Evolutionary conservation across 2,888 invertebrate genomes (phyloP), one percentile per base, ranked within the genome.

Genomic region (Biston stratarius): DNA sequence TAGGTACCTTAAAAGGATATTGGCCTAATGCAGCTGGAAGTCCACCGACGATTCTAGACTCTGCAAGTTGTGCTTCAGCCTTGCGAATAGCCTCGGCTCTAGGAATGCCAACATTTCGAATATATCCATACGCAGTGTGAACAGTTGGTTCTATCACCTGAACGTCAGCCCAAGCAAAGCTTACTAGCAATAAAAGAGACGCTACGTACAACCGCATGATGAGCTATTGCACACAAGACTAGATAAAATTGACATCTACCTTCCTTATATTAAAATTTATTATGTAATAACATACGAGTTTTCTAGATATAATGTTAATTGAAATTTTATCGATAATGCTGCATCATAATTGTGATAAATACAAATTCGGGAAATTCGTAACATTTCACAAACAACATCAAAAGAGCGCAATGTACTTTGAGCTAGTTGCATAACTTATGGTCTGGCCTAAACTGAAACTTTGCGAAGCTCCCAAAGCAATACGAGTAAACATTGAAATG

Each of bases 21-120:
- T 85, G 82, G 49, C 84, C 83, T 12, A 74, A 58, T 6, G 49
- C 69, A 6, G 85, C 80, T 0, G 84, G 76, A 0, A 76, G 72
- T 34, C 85, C 87, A 52, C 85, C 85, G 42, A 81, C 61, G 57
- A 88, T 87, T 67, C 80, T 82, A 0, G 70, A 73, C 34, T 44
- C 69, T 3, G 38, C 61, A 51, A 78, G 56, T 47, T 70, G 73
- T 45, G 80, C 74, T 58, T 88, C 88, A 2, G 78, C 77, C 42
- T 77, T 74, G 5, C 70, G 77, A 42, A 88, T 81, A 62, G 76
- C 77, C 53, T 86, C 81, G 3, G 81, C 86, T 63, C 73, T 71
- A 0, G 87, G 84, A 51, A 89, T 80, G 12, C 86, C 87, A 68
- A 77, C 74, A 42, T 78, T 85, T 33, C 75, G 69, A 15, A 87